These are phyloP conservation scores for Danio tinwini DNA, from an alignment of 2,797 vertebrate genomes.

Conservation along the genomic window DNA sequence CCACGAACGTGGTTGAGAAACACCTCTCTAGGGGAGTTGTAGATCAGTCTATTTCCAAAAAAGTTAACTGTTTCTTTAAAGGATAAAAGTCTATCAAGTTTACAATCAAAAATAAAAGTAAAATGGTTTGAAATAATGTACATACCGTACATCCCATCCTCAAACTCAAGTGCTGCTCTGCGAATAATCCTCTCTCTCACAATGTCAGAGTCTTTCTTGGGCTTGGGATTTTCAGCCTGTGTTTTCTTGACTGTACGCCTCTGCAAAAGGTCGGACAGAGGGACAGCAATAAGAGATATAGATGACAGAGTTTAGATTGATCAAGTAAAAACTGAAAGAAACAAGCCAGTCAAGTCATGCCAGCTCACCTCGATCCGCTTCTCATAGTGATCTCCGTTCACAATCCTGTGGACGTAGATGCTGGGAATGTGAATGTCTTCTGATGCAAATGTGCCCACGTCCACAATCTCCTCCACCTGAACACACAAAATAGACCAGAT, in stretches of 20 bases:
- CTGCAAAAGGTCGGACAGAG: conserved; percentile 69
- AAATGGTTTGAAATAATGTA: background rate
- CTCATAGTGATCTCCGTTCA: conserved; percentile 88
- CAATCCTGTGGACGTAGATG: conserved; percentile 92
- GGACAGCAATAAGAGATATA: conserved; percentile 4
- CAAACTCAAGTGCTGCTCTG: conserved; percentile 94
- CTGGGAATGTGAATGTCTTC: conserved; percentile 97
- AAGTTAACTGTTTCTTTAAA: no score
- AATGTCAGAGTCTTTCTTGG: conserved; percentile 85
- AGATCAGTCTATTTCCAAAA: no score
- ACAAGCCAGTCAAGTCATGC: background rate
- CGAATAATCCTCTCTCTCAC: conserved; percentile 94
- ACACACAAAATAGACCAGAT: conserved; percentile 16
- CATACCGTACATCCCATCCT: conserved; percentile 99
- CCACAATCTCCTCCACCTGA: conserved; percentile 97
- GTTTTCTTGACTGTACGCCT: conserved; percentile 86
- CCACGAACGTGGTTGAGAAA: no score
- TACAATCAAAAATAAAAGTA: background rate
- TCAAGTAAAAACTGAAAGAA: conserved; percentile 13
- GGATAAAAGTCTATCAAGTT: conserved; percentile 7
- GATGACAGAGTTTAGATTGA: conserved; percentile 14
- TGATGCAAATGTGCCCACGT: conserved; percentile 88
- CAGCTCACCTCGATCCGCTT: conserved; percentile 94
- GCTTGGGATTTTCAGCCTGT: conserved; percentile 79
- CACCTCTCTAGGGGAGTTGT: no score